Base-by-base conservation (phyloP, 2,888 invertebrate genomes). In the Drosophila recens region DNA sequence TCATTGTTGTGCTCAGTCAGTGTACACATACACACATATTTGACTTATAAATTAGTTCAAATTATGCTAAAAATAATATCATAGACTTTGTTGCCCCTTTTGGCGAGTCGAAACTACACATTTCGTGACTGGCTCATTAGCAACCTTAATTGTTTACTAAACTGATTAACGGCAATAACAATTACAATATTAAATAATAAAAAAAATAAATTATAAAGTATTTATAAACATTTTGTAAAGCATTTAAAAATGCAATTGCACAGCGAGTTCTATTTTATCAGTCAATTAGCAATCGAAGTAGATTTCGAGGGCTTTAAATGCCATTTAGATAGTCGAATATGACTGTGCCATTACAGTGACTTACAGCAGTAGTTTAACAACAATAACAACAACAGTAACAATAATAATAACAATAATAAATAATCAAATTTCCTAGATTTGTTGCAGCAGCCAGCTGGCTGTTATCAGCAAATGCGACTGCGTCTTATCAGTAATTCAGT, bases 1-100 rank as follows among this genome's bases (percentile, higher is more conserved):
- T 59, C 56, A 65, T 65, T 51, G 42, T 53, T 56, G 23, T 34
- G 59, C 54, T 43, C 42, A 27, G 46, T 49, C n/a, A 43, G 45
- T 45, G 38, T 15, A 27, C 42, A 27, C 5, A 27, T 38, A 27
- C 5, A 54, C 5, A 54, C 42, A 48, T 76, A 73, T 81, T 84
- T 87, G 70, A 67, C 69, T 79, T 70, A 62, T 13, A 74, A 85
- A 87, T 89, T 87, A 89, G 72, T 71, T 72, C 56, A 71, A 82
- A 67, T 82, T 76, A 76, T 81, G 82, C 75, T 80, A 82, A 70
- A 80, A 80, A 84, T 78, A 80, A 59, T 52, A 27, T 36, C 6
- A 45, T 20, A 58, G 51, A 70, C 46, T 20, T 43, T 33, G 34
- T 59, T 20, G 15, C 4, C 4, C 13, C 11, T 59, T 58, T 42